Evolutionary conservation across 2,797 vertebrate genomes (phyloP).

Genomic region (Anguilla anguilla): DNA sequence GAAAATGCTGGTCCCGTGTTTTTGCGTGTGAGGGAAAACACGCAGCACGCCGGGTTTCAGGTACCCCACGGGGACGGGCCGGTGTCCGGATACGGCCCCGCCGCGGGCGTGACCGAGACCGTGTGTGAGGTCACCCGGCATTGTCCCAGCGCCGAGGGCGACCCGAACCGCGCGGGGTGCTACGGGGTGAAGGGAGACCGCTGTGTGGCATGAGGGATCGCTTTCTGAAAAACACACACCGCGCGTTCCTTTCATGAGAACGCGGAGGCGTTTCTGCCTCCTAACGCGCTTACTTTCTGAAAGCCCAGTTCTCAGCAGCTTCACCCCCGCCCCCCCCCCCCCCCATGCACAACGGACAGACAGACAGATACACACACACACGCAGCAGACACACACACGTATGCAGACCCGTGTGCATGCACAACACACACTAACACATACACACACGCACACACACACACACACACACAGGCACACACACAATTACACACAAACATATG

Average conservation of each 20-base stretch:
- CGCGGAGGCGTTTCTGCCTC: background rate
- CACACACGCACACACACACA: background rate
- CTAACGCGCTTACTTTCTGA: background rate
- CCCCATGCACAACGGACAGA: constrained; percentile 11
- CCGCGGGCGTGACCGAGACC: background rate
- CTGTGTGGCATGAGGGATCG: background rate
- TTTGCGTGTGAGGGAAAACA: background rate
- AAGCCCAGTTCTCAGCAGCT: background rate
- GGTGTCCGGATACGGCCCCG: no score
- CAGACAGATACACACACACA: background rate
- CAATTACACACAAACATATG: background rate
- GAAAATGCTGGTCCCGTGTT: background rate
- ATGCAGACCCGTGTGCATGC: background rate
- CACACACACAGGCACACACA: background rate
- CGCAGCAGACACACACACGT: background rate
- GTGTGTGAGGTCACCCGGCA: no score
- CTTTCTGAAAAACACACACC: background rate
- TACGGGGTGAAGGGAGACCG: background rate
- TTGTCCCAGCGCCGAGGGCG: background rate
- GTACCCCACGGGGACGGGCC: no score
- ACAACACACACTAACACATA: background rate
- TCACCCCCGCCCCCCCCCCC: background rate
- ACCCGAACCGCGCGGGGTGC: background rate
- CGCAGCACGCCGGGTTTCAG: background rate
- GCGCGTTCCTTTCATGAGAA: background rate